phyloP scores from a whole-genome alignment of 2,113 vertebrate species.

The Lucifuga dentata region DNA sequence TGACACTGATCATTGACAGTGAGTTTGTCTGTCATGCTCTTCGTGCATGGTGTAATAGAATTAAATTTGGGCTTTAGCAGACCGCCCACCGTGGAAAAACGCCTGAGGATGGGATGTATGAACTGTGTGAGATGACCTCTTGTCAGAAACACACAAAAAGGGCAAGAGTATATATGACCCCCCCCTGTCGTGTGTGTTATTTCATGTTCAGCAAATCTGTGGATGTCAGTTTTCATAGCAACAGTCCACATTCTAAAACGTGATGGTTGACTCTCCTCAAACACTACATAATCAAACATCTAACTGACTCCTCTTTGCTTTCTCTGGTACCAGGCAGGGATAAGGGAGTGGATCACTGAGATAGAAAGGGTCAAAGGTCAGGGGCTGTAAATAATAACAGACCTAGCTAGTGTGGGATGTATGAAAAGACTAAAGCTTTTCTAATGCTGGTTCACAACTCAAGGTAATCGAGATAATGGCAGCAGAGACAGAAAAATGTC shows the following conservation, averaged over 20 bases:
- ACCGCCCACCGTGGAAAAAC: slow-evolving; percentile 72
- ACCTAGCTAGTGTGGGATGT: slow-evolving; percentile 10
- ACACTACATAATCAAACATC: slow-evolving; percentile 33
- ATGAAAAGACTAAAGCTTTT: slow-evolving; percentile 14
- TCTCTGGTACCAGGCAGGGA: slow-evolving; percentile 66
- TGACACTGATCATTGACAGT: slow-evolving; percentile 47
- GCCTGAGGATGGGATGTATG: slow-evolving; percentile 64
- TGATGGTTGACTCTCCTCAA: slow-evolving; percentile 4
- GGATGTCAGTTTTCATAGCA: background rate
- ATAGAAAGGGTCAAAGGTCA: slow-evolving; percentile 63
- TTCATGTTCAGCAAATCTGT: slow-evolving; percentile 17
- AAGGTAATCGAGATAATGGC: no score
- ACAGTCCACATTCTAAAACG: background rate
- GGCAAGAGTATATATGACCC: slow-evolving; percentile 42
- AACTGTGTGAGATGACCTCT: slow-evolving; percentile 48
- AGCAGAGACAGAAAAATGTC: no score
- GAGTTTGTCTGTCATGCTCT: slow-evolving; percentile 61
- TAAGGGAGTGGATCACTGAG: slow-evolving; percentile 58
- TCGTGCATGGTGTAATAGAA: slow-evolving; percentile 68
- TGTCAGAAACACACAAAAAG: slow-evolving; percentile 52
- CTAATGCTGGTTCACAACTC: background rate
- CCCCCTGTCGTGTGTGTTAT: slow-evolving; percentile 33
- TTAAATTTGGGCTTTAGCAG: slow-evolving; percentile 62
- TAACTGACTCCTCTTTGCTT: slow-evolving; percentile 47
- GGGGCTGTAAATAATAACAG: slow-evolving; percentile 64